A percentile compares a stretch with the other conserved stretches of the same genome.
Conservation (phyloP, 2,888 invertebrate genomes). For the Cotesia congregata region DNA sequence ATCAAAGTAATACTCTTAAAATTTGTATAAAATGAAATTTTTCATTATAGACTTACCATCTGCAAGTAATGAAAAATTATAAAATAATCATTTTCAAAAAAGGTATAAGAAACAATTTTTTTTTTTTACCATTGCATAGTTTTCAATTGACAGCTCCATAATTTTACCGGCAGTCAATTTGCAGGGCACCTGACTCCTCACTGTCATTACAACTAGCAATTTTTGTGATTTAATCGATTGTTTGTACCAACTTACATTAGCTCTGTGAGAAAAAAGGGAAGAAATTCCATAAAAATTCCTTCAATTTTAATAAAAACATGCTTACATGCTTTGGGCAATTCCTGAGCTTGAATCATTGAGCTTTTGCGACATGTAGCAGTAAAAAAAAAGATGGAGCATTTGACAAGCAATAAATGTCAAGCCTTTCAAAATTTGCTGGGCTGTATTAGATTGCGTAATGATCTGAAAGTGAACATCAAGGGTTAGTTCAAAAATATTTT, state of each 20-base stretch:
- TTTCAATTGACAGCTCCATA: conserved; percentile 34
- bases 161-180: conserved; percentile 37
- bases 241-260: conserved; percentile 30
- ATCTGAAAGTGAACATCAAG: background rate
- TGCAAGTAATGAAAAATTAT: background rate
- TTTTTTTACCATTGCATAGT: conserved; percentile 33
- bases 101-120: background rate
- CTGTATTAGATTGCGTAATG: background rate
- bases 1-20: too few species aligned
- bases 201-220: conserved; percentile 24
- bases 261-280: background rate
- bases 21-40: too few species aligned
- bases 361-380: conserved; percentile 33
- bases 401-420: background rate
- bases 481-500: background rate
- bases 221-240: conserved; percentile 26
- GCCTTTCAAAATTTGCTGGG: conserved; percentile 13
- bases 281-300: too few species aligned
- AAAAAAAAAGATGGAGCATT: conserved; percentile 28
- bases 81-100: background rate
- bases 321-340: conserved; percentile 24
- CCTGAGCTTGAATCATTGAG: conserved; percentile 34
- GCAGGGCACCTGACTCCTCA: conserved; percentile 34
- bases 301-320: background rate
- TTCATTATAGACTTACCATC: background rate